Evolutionary conservation across 2,113 vertebrate genomes (phyloP), one percentile per base, ranked within the genome.

Genomic region (Heterotilapia buettikoferi): DNA sequence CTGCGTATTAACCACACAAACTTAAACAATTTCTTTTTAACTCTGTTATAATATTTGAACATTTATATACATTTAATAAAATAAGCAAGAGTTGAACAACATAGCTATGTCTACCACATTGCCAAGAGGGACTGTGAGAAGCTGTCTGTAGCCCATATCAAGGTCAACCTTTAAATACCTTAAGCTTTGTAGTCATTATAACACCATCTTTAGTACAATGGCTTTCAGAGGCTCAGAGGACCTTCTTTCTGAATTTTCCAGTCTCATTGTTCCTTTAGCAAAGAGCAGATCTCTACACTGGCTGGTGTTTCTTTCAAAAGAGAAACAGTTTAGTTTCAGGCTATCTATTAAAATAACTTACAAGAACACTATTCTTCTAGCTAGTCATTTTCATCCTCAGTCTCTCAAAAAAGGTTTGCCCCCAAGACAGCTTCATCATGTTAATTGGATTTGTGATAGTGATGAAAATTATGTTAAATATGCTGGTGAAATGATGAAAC

Each of bases 381-480:
- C 40, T 66, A 81, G 61, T 45, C 12, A 12, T 54, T 85, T 88
- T 78, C 24, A 81, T 87, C 57, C 31, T 82, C 53, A 50, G 11
- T 43, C 29, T 88, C 19, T 61, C 6, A 19, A 87, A 86, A 88
- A 80, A 85, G 52, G 24, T 76, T 83, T 90, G 52, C 82, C 86
- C 87, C n/a, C 26, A 24, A 90, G 85, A 89, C 80, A 87, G 54
- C 80, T 68, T 86, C 54, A 84, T 59, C 83, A 38, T 76, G 56
- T 85, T 92, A 93, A 91, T 82, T 45, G 88, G 85, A 91, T 93
- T 94, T 91, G 80, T 53, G 76, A 87, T 54, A 50, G 84, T 57
- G 76, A 52, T 78, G 50, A 85, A 87, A 79, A 90, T 61, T 16
- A 63, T 91, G 40, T 85, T 85, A 82, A 90, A 89, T 86, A 57